Evolutionary conservation across 2,797 vertebrate species (phyloP).

Genomic region (Odontamblyopus lacepedii): DNA sequence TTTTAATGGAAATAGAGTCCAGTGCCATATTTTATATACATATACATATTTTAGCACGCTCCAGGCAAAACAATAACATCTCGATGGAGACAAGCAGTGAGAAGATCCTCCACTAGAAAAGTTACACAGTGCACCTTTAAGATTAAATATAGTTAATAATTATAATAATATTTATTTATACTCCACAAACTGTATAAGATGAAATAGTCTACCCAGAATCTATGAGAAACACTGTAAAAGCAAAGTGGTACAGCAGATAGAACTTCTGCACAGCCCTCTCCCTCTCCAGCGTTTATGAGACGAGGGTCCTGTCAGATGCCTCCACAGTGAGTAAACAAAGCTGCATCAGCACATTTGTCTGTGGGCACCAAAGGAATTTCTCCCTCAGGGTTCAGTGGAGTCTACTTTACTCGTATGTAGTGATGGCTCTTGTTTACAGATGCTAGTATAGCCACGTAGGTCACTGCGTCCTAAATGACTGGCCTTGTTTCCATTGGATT

Average conservation of each 20-base stretch:
- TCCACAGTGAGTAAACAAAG: constrained; percentile 54
- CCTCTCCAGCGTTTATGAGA: constrained; percentile 18
- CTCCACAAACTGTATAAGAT: too few relatives aligned
- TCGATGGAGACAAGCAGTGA: too few relatives aligned
- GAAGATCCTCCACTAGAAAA: too few relatives aligned
- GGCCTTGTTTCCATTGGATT: too few relatives aligned
- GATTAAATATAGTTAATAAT: too few relatives aligned
- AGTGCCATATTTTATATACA: too few relatives aligned
- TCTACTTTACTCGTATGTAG: constrained; percentile 22
- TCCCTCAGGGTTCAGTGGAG: constrained; percentile 29
- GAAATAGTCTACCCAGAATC: too few relatives aligned
- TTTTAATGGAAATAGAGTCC: too few relatives aligned
- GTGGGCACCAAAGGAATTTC: constrained; percentile 37
- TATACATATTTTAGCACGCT: too few relatives aligned
- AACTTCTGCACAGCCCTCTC: constrained; percentile 27
- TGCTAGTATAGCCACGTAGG: background rate
- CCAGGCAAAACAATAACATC: too few relatives aligned
- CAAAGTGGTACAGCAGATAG: constrained; percentile 30
- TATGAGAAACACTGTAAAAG: background rate
- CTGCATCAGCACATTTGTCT: constrained; percentile 55
- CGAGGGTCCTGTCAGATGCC: constrained; percentile 43
- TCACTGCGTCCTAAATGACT: background rate
- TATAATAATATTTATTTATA: too few relatives aligned
- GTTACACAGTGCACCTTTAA: too few relatives aligned
- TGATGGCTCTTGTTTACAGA: constrained; percentile 22